A percentile compares a stretch with the other conserved stretches of the same genome.
phyloP scores from a whole-genome alignment of 2,797 vertebrate species.

The Cichlasoma orientale region DNA sequence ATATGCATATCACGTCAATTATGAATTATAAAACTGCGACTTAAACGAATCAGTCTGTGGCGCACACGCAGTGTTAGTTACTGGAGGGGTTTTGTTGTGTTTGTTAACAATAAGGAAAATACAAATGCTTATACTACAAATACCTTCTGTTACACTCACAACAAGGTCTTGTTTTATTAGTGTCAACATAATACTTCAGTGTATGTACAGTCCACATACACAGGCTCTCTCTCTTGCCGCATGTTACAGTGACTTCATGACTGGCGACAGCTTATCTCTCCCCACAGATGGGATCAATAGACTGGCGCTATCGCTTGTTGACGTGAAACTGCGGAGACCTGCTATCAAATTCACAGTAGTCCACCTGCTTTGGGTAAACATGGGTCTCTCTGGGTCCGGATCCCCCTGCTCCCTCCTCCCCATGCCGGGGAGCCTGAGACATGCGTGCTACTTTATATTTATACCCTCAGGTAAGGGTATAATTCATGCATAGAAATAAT shows the following conservation, averaged over 20 bases:
- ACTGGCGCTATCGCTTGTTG: conserved; percentile 71
- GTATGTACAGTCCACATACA: conserved; percentile 27
- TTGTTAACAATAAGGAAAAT: neutral
- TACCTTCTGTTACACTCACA: neutral
- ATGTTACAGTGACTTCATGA: conserved; percentile 75
- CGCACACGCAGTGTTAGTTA: neutral
- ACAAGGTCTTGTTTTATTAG: conserved; percentile 33
- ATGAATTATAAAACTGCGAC: no score
- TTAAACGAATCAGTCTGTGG: neutral
- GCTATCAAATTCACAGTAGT: conserved; percentile 50
- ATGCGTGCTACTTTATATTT: conserved; percentile 2
- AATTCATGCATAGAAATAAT: conserved; percentile 16
- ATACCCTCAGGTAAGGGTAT: neutral
- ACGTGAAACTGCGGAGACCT: conserved; percentile 50
- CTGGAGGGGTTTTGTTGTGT: neutral
- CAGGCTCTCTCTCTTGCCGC: conserved; percentile 20
- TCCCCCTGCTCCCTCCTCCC: neutral
- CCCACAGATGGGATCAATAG: conserved; percentile 78
- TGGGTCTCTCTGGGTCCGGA: neutral
- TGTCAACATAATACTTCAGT: conserved; percentile 27
- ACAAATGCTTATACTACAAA: neutral
- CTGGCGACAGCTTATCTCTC: conserved; percentile 82
- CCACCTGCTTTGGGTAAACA: conserved; percentile 68
- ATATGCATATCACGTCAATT: neutral
- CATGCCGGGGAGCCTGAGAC: neutral